Conservation (phyloP, 2,113 vertebrate species). For the Plecturocebus donacophilus region DNA sequence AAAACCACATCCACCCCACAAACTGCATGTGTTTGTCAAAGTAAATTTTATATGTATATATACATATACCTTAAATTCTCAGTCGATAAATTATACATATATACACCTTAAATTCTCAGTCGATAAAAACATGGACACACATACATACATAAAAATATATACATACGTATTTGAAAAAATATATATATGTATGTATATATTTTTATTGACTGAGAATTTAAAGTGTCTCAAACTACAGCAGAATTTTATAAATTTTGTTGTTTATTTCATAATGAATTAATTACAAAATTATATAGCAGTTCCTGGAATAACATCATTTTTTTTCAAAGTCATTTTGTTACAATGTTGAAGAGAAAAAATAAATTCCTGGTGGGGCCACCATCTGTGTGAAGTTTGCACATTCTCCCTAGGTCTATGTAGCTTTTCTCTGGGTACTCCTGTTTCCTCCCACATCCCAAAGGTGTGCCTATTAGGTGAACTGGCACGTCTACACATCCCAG, state of each 20-base stretch:
- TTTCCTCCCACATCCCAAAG: not conserved
- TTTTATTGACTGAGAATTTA: not conserved
- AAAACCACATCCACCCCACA: not conserved
- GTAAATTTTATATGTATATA: no score
- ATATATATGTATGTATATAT: no score
- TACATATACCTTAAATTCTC: no score
- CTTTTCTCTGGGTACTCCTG: not conserved
- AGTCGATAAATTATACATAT: no score
- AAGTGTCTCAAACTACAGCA: not conserved
- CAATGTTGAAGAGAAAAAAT: not conserved
- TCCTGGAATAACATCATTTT: not conserved
- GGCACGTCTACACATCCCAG: not conserved
- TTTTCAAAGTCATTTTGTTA: not conserved
- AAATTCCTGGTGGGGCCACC: not conserved
- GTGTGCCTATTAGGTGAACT: not conserved
- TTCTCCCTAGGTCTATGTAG: not conserved
- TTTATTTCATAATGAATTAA: not conserved
- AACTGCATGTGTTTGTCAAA: not conserved
- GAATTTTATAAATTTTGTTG: not conserved
- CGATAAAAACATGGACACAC: no score
- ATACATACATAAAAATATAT: no score
- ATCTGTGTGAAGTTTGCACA: not conserved
- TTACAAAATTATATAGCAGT: not conserved
- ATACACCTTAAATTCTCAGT: no score
- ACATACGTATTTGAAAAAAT: no score